phyloP scores from a whole-genome alignment of 2,113 vertebrate genomes.

The Xyliphius kryptos region DNA sequence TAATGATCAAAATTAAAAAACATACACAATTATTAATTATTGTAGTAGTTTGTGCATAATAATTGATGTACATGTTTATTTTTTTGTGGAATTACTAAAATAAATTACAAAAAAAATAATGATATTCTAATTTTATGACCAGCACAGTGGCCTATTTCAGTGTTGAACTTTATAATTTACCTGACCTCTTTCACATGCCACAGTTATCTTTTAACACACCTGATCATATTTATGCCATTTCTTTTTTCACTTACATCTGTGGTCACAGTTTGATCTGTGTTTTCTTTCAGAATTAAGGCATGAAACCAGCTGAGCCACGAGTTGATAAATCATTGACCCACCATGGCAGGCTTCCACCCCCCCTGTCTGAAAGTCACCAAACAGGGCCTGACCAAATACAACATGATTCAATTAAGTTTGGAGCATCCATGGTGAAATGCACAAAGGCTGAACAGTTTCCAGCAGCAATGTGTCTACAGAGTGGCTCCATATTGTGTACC shows the following conservation, averaged over 20 bases:
- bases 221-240: constrained; percentile 13
- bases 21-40: too few relatives aligned
- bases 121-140: too few relatives aligned
- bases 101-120: too few relatives aligned
- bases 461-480: constrained; percentile 33
- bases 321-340: neutral
- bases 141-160: neutral
- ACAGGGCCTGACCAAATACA: constrained; percentile 17
- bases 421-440: constrained; percentile 20
- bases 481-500: constrained; percentile 32
- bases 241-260: neutral
- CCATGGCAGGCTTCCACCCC: constrained; percentile 20
- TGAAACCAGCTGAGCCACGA: constrained; percentile 27
- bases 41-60: too few relatives aligned
- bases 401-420: constrained; percentile 19
- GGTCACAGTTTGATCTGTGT: constrained; percentile 26
- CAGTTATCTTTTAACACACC: constrained; percentile 13
- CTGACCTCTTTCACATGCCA: neutral
- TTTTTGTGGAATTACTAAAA: too few relatives aligned
- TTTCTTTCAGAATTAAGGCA: constrained; percentile 1
- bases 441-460: constrained; percentile 24
- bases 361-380: constrained; percentile 26
- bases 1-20: too few relatives aligned
- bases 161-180: constrained; percentile 12
- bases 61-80: too few relatives aligned